Evolutionary conservation across 1,140 invertebrate species (phyloP), one percentile per base, ranked within the genome.

Genomic region (Zaprionus tsacasi): DNA sequence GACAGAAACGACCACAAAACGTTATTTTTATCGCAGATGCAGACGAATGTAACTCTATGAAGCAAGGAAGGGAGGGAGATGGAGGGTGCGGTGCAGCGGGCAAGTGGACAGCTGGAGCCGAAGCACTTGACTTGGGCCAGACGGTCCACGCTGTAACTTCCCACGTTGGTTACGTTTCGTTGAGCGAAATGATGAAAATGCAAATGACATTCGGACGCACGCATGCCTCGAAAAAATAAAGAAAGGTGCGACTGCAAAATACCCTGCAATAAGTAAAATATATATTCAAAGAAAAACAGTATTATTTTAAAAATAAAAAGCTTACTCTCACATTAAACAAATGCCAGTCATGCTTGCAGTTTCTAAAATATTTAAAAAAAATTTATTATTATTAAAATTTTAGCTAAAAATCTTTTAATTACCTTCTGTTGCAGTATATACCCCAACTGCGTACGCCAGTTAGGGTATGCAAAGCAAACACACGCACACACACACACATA

Each of bases 101-200:
- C 70, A 74, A 85, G 50, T 74, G 81, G 66, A 81, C 65, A 80
- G 70, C 75, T 68, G 81, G 78, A 70, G 70, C 64, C 74, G 48
- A 78, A 82, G 38, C 73, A 78, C 72, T 70, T 71, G 59, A 75
- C 76, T 65, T 65, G 71, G 43, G 58, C 63, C 63, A 69, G 65
- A 65, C 73, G 65, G 59, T 65, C 52, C 45, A 25, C 17, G 45
- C 45, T 21, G 17, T 64, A 57, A 74, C 87, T 90, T 90, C 87
- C 87, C 87, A 90, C 87, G 87, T 82, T 66, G 74, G 87, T 91
- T 87, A 91, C 87, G 80, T 87, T 87, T 87, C 79, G 79, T 78
- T 87, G 79, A 70, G 79, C 77, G 57, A 88, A 83, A 88, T 88
- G 63, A 82, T 86, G 76, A 79, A 87, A 81, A 76, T 70, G 74